Evolutionary conservation across 2,888 invertebrate genomes (phyloP).

Genomic region (Mayetiola destructor): DNA sequence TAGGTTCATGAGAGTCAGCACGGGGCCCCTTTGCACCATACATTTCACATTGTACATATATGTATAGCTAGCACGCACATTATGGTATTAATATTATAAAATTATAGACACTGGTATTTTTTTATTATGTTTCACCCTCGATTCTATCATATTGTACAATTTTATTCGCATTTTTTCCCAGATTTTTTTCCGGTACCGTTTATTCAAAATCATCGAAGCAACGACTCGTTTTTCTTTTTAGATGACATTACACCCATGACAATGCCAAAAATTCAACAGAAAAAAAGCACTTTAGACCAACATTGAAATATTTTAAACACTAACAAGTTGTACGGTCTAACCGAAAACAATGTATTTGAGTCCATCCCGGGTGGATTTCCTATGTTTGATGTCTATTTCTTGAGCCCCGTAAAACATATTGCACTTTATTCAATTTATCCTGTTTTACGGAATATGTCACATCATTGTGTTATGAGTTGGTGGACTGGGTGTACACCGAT

Average conservation of each 20-base stretch:
- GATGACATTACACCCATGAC: constrained; percentile 8
- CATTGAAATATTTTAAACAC: background rate
- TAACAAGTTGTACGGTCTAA: constrained; percentile 2
- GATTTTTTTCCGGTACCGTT: background rate
- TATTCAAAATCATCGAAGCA: constrained; percentile 6
- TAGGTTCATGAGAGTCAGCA: background rate
- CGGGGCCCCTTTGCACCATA: background rate
- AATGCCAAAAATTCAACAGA: background rate
- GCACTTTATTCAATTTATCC: too few relatives aligned
- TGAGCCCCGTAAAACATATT: background rate
- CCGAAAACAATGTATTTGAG: background rate
- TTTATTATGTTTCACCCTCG: background rate
- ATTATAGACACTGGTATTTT: constrained; percentile 1
- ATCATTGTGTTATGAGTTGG: too few relatives aligned
- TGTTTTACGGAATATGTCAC: too few relatives aligned
- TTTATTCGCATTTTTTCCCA: constrained; percentile 1
- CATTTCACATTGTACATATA: background rate
- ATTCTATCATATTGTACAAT: too few relatives aligned
- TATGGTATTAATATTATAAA: constrained; percentile 14
- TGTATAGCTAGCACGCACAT: background rate
- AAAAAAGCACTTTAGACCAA: constrained; percentile 7
- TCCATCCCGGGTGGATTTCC: too few relatives aligned
- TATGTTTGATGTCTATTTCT: constrained; percentile 1
- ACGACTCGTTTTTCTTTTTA: constrained; percentile 4
- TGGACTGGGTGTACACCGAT: too few relatives aligned